These are phyloP conservation scores for Nicator chloris DNA, from an alignment of 2,113 vertebrate species.

Conservation along the genomic window DNA sequence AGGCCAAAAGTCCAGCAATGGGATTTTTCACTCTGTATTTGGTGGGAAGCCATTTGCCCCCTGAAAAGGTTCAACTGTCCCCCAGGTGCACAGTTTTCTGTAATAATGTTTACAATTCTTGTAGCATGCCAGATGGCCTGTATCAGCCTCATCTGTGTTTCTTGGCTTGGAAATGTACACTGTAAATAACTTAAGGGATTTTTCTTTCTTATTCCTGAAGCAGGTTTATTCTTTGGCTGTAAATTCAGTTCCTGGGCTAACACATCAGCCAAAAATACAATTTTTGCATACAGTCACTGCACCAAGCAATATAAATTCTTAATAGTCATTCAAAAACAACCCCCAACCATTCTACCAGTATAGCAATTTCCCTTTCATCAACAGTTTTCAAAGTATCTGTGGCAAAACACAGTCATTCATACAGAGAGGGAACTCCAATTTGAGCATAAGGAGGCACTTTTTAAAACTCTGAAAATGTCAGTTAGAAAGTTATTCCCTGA, in stretches of 20 bases:
- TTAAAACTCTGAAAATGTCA: neutral
- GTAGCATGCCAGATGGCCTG: neutral
- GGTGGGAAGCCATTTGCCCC: neutral
- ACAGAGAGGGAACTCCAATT: neutral
- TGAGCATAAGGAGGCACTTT: neutral
- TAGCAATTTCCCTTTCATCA: neutral
- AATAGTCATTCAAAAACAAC: neutral
- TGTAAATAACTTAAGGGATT: neutral
- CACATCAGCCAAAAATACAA: neutral
- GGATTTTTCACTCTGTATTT: neutral
- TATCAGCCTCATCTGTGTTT: constrained; percentile 4
- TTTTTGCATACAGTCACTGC: neutral
- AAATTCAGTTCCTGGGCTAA: neutral
- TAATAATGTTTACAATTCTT: neutral
- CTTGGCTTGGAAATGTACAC: constrained; percentile 5
- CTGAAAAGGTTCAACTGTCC: neutral
- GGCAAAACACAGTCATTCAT: neutral
- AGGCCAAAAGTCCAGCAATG: neutral
- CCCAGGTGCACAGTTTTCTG: neutral
- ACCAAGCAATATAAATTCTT: neutral
- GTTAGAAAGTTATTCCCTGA: neutral
- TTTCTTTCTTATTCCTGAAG: neutral
- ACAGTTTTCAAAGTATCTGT: neutral
- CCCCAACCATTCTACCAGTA: neutral
- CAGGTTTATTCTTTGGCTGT: neutral